phyloP scores from a whole-genome alignment of 2,797 vertebrate genomes.

The Luscinia luscinia region DNA sequence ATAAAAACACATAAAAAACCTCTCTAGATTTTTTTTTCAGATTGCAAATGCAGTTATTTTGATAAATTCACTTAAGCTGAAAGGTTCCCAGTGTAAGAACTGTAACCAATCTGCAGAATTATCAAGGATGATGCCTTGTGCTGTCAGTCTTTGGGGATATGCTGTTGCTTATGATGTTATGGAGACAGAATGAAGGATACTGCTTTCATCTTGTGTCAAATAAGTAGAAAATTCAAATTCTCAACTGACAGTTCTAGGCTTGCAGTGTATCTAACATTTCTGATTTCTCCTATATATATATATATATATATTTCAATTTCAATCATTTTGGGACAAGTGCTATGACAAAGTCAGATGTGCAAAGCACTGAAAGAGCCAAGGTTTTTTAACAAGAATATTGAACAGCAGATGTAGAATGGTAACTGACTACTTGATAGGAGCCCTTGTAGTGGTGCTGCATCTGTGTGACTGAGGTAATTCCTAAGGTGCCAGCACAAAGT shows the following conservation, averaged over 20 bases:
- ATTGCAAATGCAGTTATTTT: not conserved
- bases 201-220: constrained; percentile 27
- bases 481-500: not conserved
- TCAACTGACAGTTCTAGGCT: constrained; percentile 38
- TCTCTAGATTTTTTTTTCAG: not conserved
- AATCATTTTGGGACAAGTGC: not conserved
- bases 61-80: not conserved
- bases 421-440: not conserved
- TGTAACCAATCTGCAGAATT: not conserved
- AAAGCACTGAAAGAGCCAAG: not conserved
- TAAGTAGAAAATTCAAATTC: constrained; percentile 1
- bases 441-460: not conserved
- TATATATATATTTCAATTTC: not conserved
- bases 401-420: not conserved
- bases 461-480: not conserved
- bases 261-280: not conserved
- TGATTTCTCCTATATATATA: not conserved
- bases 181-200: not conserved
- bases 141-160: not conserved
- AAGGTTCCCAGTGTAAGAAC: not conserved
- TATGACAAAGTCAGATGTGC: not conserved
- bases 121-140: not conserved
- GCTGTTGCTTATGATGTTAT: not conserved
- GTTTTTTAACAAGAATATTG: not conserved
- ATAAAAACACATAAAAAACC: not conserved